Evolutionary conservation across 2,113 vertebrate species (phyloP), one percentile per base, ranked within the genome.

Genomic region (Charadrius vociferus): DNA sequence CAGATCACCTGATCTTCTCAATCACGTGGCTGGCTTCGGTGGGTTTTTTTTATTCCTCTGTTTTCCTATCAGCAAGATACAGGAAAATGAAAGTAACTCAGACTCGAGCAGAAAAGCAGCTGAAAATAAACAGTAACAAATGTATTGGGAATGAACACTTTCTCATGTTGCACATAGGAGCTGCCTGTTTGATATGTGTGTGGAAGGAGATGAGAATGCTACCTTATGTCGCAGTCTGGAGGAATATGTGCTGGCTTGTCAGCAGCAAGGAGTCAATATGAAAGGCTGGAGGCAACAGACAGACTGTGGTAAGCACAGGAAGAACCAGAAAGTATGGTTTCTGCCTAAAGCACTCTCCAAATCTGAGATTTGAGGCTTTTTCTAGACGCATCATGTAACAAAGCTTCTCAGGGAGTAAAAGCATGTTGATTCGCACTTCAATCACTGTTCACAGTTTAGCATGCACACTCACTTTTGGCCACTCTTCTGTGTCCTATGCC

Each of bases 141-240:
- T 7, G 7, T 32, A 21, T 21, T 87, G 45, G 52, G 14, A 72
- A 95, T 86, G 8, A 84, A 80, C 3, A 0, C 65, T 94, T 79
- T 89, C 49, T 88, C 56, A 2, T 56, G 41, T 72, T 53, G 53
- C 49, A 41, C n/a, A 13, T 6, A 98, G 97, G 96, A 98, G 93
- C 94, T 97, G 94, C 56, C 43, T 97, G n/a, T 97, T 95, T 43
- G 97, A 96, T 43, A 78, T 45, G 67, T 97, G 97, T 53, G 74
- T 72, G 53, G 88, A 74, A 71, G 90, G 63, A 91, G 82, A 96
- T 58, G 84, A 94, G 15, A 49, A 12, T 47, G 20, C 71, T 59
- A 89, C 74, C 19, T 84, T 98, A 49, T 97, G 97, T 67, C 90
- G 47, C 71, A 97, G 86, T 83, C 95, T 98, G 92, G 67, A 97